A percentile compares a stretch with the other conserved stretches of the same genome.
Evolutionary conservation across 2,113 vertebrate genomes (phyloP).

Genomic region (Hemichromis elongatus): DNA sequence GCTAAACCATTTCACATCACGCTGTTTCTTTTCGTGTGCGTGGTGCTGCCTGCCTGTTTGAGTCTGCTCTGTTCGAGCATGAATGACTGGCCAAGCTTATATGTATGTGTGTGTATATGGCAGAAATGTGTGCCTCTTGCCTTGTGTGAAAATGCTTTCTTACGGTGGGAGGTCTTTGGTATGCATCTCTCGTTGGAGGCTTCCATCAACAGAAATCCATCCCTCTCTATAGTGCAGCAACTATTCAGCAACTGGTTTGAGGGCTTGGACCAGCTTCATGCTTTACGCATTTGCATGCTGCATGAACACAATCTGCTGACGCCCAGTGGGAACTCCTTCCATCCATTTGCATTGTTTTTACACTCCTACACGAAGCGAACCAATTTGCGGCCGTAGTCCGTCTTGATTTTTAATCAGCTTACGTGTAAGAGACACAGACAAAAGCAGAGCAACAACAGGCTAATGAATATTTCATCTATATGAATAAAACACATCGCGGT

Average conservation of each 20-base stretch:
- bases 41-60: neutral
- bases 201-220: constrained; percentile 49
- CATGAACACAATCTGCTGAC: constrained; percentile 59
- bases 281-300: constrained; percentile 59
- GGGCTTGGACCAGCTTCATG: constrained; percentile 38
- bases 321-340: constrained; percentile 36
- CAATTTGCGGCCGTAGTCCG: constrained; percentile 22
- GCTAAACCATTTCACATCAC: constrained; percentile 44
- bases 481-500: constrained; percentile 61
- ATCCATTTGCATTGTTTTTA: constrained; percentile 54
- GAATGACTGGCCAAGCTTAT: constrained; percentile 16
- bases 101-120: neutral
- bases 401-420: constrained; percentile 44
- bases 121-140: neutral
- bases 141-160: constrained; percentile 10
- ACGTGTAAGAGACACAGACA: constrained; percentile 3
- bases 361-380: neutral
- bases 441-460: constrained; percentile 23
- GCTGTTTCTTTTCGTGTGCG: constrained; percentile 36
- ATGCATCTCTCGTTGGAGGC: constrained; percentile 46
- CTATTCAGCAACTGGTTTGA: constrained; percentile 19
- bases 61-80: neutral
- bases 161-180: constrained; percentile 34
- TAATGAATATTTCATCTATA: constrained; percentile 62
- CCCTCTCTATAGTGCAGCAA: constrained; percentile 19